A percentile compares a stretch with the other conserved stretches of the same genome.
Evolutionary conservation across 2,113 vertebrate genomes (phyloP).

Genomic region (Notiomystis cincta): DNA sequence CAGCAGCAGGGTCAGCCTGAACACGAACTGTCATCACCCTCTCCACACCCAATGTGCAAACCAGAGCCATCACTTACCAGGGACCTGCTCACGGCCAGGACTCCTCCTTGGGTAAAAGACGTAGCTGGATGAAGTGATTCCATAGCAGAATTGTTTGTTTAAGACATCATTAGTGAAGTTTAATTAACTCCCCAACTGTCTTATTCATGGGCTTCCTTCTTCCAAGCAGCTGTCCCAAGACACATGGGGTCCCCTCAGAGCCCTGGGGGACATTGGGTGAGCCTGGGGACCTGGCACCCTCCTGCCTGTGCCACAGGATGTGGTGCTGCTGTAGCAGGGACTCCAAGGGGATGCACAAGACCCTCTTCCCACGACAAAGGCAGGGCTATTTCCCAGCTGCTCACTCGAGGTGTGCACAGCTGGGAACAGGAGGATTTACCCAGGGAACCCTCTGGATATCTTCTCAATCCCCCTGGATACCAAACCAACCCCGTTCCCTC

Average conservation of each 20-base stretch:
- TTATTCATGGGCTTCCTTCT: neutral
- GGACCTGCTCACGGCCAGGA: accelerated
- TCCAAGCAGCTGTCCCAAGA: neutral
- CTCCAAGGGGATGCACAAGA: neutral
- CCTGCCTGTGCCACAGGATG: neutral
- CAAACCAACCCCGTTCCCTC: accelerated
- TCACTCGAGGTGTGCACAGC: accelerated
- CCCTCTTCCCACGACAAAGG: neutral
- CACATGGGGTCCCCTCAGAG: accelerated
- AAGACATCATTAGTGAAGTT: neutral
- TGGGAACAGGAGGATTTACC: too few relatives aligned
- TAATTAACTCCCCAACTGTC: neutral
- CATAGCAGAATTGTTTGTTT: neutral
- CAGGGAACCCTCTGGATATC: neutral
- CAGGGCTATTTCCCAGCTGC: neutral
- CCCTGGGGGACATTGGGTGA: neutral
- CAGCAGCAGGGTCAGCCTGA: accelerated
- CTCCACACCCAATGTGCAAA: neutral
- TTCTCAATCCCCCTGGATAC: accelerated
- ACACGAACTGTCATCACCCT: accelerated
- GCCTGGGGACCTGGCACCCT: too few relatives aligned
- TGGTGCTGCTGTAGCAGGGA: accelerated
- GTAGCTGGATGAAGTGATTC: neutral
- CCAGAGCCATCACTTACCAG: neutral
- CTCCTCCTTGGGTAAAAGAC: neutral